Conservation (phyloP, 2,888 invertebrate species). For the Tipula vernalis region DNA sequence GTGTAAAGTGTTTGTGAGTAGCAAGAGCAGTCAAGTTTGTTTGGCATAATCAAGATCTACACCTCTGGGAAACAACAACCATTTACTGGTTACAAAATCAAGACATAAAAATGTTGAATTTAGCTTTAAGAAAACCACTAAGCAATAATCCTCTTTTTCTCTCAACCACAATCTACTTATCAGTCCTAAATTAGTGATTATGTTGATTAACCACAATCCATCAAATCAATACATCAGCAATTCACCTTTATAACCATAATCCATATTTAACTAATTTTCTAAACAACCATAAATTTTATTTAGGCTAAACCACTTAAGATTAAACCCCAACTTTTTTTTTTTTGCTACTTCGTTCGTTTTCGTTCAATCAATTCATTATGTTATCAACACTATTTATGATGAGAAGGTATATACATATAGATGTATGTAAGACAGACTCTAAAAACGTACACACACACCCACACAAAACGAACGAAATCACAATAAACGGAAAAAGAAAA, state of each 20-base stretch:
- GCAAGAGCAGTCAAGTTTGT: too few species aligned
- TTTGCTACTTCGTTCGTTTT: not conserved
- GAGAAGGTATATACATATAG: not conserved
- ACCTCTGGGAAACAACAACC: too few species aligned
- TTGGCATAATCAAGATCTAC: too few species aligned
- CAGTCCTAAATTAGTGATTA: too few species aligned
- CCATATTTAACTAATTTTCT: not conserved
- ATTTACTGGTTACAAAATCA: too few species aligned
- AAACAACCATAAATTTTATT: not conserved
- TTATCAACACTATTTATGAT: not conserved
- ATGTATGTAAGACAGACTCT: too few species aligned
- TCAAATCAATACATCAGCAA: not conserved
- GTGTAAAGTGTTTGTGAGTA: too few species aligned
- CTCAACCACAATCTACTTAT: too few species aligned
- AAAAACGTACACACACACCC: not conserved
- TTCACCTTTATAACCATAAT: not conserved
- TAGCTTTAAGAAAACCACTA: too few species aligned
- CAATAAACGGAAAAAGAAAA: not conserved
- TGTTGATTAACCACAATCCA: too few species aligned
- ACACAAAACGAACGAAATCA: not conserved
- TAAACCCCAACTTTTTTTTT: not conserved
- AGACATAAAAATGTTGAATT: too few species aligned
- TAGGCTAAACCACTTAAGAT: not conserved
- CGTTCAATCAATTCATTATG: not conserved
- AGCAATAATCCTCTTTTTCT: too few species aligned